These are phyloP conservation scores for Eupithecia centaureata DNA, from an alignment of 2,888 invertebrate species.

Conservation along the genomic window DNA sequence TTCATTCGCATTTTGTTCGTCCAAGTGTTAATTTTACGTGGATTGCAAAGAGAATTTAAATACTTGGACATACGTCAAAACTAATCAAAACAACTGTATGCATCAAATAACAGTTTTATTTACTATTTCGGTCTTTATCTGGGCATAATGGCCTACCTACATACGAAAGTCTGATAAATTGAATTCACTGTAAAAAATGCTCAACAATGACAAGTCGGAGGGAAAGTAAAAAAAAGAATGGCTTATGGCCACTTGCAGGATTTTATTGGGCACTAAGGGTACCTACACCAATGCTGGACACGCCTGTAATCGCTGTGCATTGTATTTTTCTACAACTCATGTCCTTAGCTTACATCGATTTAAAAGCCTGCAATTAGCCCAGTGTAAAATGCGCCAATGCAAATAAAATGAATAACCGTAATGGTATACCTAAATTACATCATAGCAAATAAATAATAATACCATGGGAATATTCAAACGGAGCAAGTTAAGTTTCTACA, in stretches of 20 bases:
- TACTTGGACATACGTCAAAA: too few species aligned
- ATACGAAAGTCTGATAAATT: neutral
- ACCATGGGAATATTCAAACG: neutral
- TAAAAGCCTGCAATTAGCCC: neutral
- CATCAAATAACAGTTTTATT: too few species aligned
- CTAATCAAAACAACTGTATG: too few species aligned
- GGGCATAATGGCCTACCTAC: neutral
- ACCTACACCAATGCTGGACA: neutral
- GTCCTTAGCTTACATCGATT: neutral
- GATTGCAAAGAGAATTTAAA: too few species aligned
- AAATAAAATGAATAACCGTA: neutral
- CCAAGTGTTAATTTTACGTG: too few species aligned
- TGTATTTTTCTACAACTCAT: neutral
- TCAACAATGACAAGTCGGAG: neutral
- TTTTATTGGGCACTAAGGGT: neutral
- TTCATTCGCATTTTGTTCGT: too few species aligned
- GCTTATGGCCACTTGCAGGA: neutral
- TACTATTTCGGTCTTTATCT: neutral
- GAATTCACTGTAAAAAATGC: neutral
- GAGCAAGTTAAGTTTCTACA: neutral
- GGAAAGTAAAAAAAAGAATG: neutral
- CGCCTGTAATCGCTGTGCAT: neutral
- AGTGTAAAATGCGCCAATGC: neutral
- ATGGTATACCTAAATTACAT: neutral
- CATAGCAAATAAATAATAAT: neutral